Evolutionary conservation across 2,888 invertebrate species (phyloP).

Genomic region (Gastrophysa polygoni): DNA sequence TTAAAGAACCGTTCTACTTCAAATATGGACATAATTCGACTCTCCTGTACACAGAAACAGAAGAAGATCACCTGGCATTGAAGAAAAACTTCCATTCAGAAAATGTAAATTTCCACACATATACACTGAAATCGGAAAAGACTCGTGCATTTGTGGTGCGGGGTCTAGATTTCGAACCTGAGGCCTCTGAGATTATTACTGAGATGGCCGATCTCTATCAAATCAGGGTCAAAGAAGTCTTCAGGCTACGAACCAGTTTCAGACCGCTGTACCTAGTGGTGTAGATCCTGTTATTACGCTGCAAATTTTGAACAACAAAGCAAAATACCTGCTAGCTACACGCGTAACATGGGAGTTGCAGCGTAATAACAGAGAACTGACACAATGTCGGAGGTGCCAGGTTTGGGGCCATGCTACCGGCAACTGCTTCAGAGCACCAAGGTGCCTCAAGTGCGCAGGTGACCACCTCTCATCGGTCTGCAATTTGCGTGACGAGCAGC

Average conservation of each 20-base stretch:
- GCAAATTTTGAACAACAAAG: too few relatives aligned
- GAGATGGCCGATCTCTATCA: background rate
- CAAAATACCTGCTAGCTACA: background rate
- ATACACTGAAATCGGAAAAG: too few relatives aligned
- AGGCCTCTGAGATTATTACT: background rate
- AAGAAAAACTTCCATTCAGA: too few relatives aligned
- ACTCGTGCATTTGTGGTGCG: background rate
- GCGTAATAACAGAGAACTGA: background rate
- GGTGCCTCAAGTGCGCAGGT: background rate
- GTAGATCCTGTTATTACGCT: too few relatives aligned
- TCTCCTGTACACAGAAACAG: too few relatives aligned
- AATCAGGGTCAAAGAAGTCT: background rate
- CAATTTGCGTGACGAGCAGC: background rate
- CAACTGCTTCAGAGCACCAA: background rate
- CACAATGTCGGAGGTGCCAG: background rate
- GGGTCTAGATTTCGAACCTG: background rate
- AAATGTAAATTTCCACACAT: too few relatives aligned
- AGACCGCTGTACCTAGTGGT: too few relatives aligned
- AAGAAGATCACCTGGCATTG: too few relatives aligned
- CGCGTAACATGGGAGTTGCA: background rate
- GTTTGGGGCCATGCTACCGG: background rate
- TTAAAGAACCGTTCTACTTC: too few relatives aligned
- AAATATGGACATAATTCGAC: too few relatives aligned
- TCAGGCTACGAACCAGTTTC: background rate
- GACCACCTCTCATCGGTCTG: background rate